A percentile compares a stretch with the other conserved stretches of the same genome.
Conservation (phyloP, 2,113 vertebrate species). For the Melanocharis versteri region DNA sequence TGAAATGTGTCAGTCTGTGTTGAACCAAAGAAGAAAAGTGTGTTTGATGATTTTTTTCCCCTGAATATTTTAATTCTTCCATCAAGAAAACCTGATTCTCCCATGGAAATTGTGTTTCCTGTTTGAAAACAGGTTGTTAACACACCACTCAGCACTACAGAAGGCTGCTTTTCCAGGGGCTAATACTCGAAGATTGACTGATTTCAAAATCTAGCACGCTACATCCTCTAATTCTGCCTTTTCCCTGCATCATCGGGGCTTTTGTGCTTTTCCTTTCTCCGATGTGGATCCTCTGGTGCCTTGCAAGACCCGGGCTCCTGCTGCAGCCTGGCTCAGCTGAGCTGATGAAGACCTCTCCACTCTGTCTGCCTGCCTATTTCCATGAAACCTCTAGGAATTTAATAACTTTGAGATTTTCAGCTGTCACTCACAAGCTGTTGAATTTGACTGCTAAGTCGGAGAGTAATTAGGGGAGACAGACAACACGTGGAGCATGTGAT, state of each 20-base stretch:
- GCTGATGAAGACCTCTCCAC: background rate
- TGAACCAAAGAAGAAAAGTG: background rate
- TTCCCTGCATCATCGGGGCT: background rate
- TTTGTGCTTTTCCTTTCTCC: background rate
- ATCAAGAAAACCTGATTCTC: background rate
- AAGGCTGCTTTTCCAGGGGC: conserved; percentile 20
- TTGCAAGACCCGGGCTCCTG: background rate
- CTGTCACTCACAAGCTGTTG: conserved; percentile 3
- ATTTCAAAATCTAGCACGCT: background rate
- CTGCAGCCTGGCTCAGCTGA: background rate
- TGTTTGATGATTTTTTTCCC: background rate
- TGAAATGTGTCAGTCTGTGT: background rate
- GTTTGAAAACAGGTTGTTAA: conserved; percentile 15
- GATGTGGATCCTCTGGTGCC: background rate
- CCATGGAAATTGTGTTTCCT: conserved; percentile 6
- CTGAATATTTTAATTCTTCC: conserved; percentile 13
- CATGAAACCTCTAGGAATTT: background rate
- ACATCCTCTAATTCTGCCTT: background rate
- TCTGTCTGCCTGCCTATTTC: background rate
- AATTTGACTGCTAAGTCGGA: background rate
- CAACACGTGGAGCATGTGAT: background rate
- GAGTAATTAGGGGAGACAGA: conserved; percentile 22
- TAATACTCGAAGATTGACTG: background rate
- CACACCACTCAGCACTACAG: background rate
- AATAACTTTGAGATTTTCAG: conserved; percentile 20